Percentiles rank a stretch among this genome's conserved stretches.
These are phyloP conservation scores for Lasioglossum baleicum DNA, from an alignment of 1,140 invertebrate species.

Conservation along the genomic window DNA sequence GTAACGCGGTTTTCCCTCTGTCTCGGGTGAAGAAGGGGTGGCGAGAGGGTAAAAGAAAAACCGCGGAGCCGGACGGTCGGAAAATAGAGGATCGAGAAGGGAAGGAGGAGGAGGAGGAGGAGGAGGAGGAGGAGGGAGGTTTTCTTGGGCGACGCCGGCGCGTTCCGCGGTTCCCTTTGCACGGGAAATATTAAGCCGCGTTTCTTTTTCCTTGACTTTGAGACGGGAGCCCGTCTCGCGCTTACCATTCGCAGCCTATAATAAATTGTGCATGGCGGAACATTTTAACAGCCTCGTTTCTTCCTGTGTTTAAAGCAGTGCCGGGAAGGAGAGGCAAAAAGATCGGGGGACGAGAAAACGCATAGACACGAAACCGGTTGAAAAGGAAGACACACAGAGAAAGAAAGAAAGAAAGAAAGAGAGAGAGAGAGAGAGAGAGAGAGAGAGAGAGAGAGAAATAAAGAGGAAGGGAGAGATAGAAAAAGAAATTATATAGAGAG, in stretches of 20 bases:
- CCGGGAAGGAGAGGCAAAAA: conserved; percentile 22
- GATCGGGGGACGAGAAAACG: conserved; percentile 18
- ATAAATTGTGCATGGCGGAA: conserved; percentile 76
- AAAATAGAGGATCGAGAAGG: not conserved
- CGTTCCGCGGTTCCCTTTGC: conserved; percentile 39
- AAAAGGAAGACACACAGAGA: not conserved
- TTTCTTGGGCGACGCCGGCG: conserved; percentile 41
- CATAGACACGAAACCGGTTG: conserved; percentile 24
- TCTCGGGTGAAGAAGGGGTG: not conserved
- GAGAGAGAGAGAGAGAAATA: no score
- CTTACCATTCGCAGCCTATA: conserved; percentile 70
- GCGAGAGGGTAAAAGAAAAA: not conserved
- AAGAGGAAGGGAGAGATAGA: no score
- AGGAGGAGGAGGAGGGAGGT: not conserved
- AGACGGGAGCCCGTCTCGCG: conserved; percentile 60
- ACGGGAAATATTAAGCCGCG: conserved; percentile 68
- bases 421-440: not conserved
- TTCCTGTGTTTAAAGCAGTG: conserved; percentile 64
- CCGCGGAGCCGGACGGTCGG: not conserved
- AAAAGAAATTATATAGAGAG: no score
- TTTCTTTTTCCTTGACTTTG: conserved; percentile 68
- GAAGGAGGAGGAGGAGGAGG: not conserved
- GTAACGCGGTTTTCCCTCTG: conserved; percentile 33
- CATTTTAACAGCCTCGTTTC: conserved; percentile 73
- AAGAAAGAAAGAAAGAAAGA: not conserved